Base-by-base conservation (phyloP, 2,113 vertebrate species). In the Campylomormyrus numenius region DNA sequence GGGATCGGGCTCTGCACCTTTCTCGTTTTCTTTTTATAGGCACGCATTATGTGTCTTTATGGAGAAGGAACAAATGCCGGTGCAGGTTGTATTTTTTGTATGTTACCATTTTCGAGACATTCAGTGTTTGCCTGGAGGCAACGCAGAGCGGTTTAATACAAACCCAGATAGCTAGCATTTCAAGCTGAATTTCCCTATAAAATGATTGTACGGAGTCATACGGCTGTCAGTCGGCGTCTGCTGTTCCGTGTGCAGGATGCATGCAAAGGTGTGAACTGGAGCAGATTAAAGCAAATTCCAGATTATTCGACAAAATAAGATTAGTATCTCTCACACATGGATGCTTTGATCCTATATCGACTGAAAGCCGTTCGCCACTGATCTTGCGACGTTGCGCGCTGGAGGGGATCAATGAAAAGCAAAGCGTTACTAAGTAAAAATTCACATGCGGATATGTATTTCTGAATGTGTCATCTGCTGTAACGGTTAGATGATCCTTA, bases 281-380 rank as follows among this genome's bases (percentile, higher is more conserved):
- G 2, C 83, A n/a, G 42, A 85, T 85, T 45, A 48, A 21, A n/a
- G 83, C 45, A 46, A n/a, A 42, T 42, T 11, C 19, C 52, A 84
- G 52, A 35, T 35, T 21, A 27, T 89, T 83, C 19, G 10, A 31
- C 27, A 89, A 94, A 93, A 94, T 94, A 92, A 91, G 93, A 91
- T 94, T 92, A 90, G 56, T 46, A 19, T 86, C 87, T 85, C 31
- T 27, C 24, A n/a, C 39, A 35, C n/a, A 62, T 52, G 11, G 52
- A 19, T n/a, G 77, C 77, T 85, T 58, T 84, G 89, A 89, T 89
- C 89, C 52, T 48, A 15, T 58, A 89, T 27, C 24, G 39, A 39
- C 39, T 3, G 49, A 53, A 89, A 89, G 35, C 50, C 52, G 52
- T 27, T 58, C 49, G 19, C 80, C 39, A 13, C 24, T 27, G n/a